Conservation (phyloP, 2,113 vertebrate genomes). For the Plotosus lineatus region DNA sequence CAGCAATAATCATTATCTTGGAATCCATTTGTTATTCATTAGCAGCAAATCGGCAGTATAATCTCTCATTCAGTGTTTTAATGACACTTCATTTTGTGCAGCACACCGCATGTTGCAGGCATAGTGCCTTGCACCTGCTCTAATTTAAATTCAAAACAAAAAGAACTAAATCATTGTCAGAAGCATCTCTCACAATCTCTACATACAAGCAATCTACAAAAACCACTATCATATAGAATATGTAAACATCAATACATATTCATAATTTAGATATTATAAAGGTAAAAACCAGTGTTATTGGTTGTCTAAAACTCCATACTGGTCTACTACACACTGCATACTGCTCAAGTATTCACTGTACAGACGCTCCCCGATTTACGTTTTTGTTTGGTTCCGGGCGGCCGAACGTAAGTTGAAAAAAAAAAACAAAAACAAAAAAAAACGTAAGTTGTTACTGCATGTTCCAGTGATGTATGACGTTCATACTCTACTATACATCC, state of each 20-base stretch:
- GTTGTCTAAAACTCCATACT: too few species aligned
- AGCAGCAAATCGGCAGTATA: slow-evolving; percentile 12
- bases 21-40: slow-evolving; percentile 40
- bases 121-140: slow-evolving; percentile 41
- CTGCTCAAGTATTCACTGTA: too few species aligned
- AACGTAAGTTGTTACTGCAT: too few species aligned
- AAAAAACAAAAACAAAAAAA: too few species aligned
- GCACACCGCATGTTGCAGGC: slow-evolving; percentile 45
- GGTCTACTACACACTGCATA: too few species aligned
- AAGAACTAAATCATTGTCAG: slow-evolving; percentile 37
- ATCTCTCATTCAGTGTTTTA: slow-evolving; percentile 21
- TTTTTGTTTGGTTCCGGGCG: too few species aligned
- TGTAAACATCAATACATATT: background rate
- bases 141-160: slow-evolving; percentile 70
- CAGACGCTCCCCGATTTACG: too few species aligned
- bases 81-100: slow-evolving; percentile 43
- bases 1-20: slow-evolving; percentile 34
- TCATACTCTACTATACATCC: too few species aligned
- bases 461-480: too few species aligned
- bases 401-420: too few species aligned
- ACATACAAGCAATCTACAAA: background rate
- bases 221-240: background rate
- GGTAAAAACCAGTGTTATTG: too few species aligned
- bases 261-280: background rate
- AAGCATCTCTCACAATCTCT: background rate